Conservation (phyloP, 2,888 invertebrate species). For the Galerucella nymphaeae region DNA sequence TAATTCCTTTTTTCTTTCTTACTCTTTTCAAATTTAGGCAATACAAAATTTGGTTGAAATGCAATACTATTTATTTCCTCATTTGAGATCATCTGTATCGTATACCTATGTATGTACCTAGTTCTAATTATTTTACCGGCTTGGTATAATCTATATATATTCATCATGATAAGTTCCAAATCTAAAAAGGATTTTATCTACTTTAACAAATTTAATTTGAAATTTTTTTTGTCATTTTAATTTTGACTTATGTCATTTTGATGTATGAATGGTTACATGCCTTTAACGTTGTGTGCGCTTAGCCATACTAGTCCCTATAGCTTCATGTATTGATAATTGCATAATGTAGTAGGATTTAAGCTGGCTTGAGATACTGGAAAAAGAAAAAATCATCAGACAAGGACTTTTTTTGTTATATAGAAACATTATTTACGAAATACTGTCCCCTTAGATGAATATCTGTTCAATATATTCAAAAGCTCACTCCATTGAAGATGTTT, state of each 20-base stretch:
- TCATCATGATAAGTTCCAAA: not conserved
- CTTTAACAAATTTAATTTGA: not conserved
- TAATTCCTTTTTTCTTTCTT: conserved; percentile 26
- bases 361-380: not conserved
- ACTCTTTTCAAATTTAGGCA: conserved; percentile 33
- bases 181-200: not conserved
- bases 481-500: too few species aligned
- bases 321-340: not conserved
- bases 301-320: too few species aligned
- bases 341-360: not conserved
- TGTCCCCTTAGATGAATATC: too few species aligned
- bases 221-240: not conserved
- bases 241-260: not conserved
- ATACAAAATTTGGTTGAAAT: conserved; percentile 1
- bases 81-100: not conserved
- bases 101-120: conserved; percentile 12
- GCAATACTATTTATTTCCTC: not conserved
- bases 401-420: too few species aligned
- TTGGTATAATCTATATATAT: conserved; percentile 9
- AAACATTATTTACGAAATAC: too few species aligned
- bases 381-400: not conserved
- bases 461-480: too few species aligned
- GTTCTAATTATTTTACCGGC: not conserved
- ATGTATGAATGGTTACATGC: too few species aligned
- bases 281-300: too few species aligned